phyloP scores from a whole-genome alignment of 1,140 invertebrate genomes.

The Cotesia glomerata region DNA sequence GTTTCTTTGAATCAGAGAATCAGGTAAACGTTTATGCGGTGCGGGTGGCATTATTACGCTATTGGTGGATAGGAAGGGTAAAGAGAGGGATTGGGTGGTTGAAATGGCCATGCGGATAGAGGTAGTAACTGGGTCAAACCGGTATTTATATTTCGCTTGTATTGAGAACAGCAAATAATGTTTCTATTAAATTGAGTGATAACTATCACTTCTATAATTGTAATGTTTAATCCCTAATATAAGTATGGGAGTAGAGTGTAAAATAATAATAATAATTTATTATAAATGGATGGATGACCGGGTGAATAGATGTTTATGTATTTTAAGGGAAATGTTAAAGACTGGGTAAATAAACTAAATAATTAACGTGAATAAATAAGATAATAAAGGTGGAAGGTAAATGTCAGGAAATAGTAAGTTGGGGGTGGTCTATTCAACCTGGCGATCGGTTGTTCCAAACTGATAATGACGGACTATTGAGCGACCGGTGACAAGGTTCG shows the following conservation, averaged over 20 bases:
- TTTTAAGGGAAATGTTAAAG: neutral
- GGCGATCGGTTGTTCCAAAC: neutral
- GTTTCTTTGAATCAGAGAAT: constrained; percentile 7
- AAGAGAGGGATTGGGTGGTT: constrained; percentile 4
- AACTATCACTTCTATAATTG: neutral
- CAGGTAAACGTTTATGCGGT: neutral
- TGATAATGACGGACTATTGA: neutral
- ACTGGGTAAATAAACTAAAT: too few species aligned
- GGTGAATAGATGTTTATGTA: too few species aligned
- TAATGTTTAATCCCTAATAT: too few species aligned
- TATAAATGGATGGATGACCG: too few species aligned
- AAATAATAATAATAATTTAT: neutral
- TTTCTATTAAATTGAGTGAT: constrained; percentile 14
- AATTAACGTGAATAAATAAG: too few species aligned
- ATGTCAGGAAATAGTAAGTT: too few species aligned
- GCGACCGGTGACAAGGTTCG: neutral
- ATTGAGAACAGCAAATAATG: constrained; percentile 27
- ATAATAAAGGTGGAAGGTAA: too few species aligned
- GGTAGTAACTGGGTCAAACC: constrained; percentile 35
- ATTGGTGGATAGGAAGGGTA: neutral
- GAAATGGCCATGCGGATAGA: constrained; percentile 32
- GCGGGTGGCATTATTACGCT: neutral
- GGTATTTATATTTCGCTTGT: constrained; percentile 35
- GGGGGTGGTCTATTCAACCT: too few species aligned
- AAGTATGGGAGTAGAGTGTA: neutral